A percentile compares a stretch with the other conserved stretches of the same genome.
These are phyloP conservation scores for Heterotilapia buettikoferi DNA, from an alignment of 2,113 vertebrate genomes.

Conservation along the genomic window DNA sequence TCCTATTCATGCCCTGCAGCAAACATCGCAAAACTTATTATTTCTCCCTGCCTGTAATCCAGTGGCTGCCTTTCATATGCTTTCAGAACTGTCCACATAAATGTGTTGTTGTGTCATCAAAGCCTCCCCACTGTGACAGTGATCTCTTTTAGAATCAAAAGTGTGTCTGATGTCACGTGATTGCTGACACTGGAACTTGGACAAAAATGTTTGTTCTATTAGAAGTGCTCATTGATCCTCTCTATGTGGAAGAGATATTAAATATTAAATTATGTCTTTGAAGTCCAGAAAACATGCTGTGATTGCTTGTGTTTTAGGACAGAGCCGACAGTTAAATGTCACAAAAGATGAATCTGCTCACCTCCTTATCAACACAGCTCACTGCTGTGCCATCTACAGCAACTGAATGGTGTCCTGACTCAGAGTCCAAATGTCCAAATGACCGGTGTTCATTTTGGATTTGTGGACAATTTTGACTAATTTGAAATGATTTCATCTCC, in stretches of 20 bases:
- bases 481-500: background rate
- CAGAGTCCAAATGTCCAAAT: background rate
- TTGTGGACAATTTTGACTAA: background rate
- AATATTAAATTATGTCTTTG: background rate
- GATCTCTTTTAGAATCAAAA: background rate
- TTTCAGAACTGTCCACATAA: background rate
- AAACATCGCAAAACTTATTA: background rate
- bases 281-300: background rate
- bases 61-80: background rate
- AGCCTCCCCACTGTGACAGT: background rate
- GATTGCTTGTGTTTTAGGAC: background rate
- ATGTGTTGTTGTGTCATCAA: background rate
- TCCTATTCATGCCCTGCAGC: background rate
- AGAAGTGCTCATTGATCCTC: background rate
- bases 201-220: background rate
- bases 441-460: background rate
- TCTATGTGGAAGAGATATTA: background rate
- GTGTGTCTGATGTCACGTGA: background rate
- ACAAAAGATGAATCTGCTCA: background rate
- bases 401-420: background rate
- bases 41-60: background rate
- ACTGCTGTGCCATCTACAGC: background rate
- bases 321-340: background rate
- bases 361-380: background rate
- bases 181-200: background rate